Percentiles rank a stretch among this genome's conserved stretches.
phyloP scores from a whole-genome alignment of 2,888 invertebrate genomes.

The Chrysodeixis includens region DNA sequence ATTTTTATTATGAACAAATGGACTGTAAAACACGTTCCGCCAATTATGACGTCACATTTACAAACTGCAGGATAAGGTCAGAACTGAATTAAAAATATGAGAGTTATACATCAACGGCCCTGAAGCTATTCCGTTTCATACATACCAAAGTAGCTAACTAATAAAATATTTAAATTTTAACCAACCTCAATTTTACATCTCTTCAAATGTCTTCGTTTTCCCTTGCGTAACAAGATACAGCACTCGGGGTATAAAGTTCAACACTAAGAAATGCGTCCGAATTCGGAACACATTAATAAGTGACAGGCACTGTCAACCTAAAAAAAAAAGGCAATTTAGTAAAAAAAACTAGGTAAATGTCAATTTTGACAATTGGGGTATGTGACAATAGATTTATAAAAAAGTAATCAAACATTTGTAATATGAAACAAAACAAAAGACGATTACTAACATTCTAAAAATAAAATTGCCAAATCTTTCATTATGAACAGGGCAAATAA shows the following conservation, averaged over 20 bases:
- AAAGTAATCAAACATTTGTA: too few species aligned
- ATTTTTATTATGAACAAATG: background rate
- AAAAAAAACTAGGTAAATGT: background rate
- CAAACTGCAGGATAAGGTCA: conserved; percentile 6
- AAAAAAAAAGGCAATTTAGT: background rate
- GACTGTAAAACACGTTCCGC: background rate
- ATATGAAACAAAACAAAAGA: background rate
- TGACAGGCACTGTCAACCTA: background rate
- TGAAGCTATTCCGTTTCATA: conserved; percentile 59
- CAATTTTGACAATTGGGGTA: background rate
- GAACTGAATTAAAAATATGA: conserved; percentile 1
- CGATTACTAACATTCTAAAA: too few species aligned
- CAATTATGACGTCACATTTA: conserved; percentile 8
- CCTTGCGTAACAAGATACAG: conserved; percentile 6
- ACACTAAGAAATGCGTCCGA: conserved; percentile 8
- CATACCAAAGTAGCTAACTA: conserved; percentile 45
- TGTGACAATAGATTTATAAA: too few species aligned
- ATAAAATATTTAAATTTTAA: conserved; percentile 57
- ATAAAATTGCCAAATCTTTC: background rate
- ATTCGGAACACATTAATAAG: conserved; percentile 11
- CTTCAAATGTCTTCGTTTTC: conserved; percentile 19
- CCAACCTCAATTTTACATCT: conserved; percentile 34
- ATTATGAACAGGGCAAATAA: conserved; percentile 8
- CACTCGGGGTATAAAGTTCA: conserved; percentile 15
- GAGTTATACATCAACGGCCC: conserved; percentile 27